Evolutionary conservation across 2,888 invertebrate genomes (phyloP).

Genomic region (Acleris holmiana): DNA sequence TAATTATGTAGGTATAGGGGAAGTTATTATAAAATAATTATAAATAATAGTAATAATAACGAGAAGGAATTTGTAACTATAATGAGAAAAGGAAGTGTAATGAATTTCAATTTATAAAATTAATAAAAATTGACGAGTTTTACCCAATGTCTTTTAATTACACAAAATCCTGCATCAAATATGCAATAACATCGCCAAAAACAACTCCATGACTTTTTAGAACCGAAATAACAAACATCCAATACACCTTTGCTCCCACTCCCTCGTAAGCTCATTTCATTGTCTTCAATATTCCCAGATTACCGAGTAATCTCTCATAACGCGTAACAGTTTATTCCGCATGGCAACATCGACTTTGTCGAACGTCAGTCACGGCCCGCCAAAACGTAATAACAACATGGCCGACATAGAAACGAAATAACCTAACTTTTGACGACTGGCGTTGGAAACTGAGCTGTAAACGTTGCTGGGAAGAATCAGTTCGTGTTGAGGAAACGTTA

Average conservation of each 20-base stretch:
- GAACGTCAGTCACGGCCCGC: conserved; percentile 79
- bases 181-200: not conserved
- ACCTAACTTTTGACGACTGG: conserved; percentile 41
- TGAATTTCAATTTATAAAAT: conserved; percentile 84
- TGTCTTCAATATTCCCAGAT: conserved; percentile 85
- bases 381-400: conserved; percentile 82
- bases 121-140: conserved; percentile 84
- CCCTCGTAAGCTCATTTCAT: conserved; percentile 78
- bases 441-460: conserved; percentile 45
- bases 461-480: conserved; percentile 35
- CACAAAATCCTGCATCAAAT: not conserved
- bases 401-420: conserved; percentile 43
- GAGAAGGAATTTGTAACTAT: conserved; percentile 83
- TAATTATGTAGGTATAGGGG: conserved; percentile 76
- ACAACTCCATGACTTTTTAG: not conserved
- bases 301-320: conserved; percentile 82
- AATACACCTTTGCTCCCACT: conserved; percentile 50
- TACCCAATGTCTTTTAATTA: conserved; percentile 51
- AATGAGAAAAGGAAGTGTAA: conserved; percentile 74
- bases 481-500: conserved; percentile 38
- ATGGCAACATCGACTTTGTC: conserved; percentile 81
- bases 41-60: conserved; percentile 73
- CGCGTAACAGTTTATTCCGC: conserved; percentile 82
- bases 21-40: conserved; percentile 72
- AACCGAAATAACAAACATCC: conserved; percentile 60